A percentile compares a stretch with the other conserved stretches of the same genome.
phyloP scores from a whole-genome alignment of 2,113 vertebrate species.

The Xenotilapia caudafasciata region DNA sequence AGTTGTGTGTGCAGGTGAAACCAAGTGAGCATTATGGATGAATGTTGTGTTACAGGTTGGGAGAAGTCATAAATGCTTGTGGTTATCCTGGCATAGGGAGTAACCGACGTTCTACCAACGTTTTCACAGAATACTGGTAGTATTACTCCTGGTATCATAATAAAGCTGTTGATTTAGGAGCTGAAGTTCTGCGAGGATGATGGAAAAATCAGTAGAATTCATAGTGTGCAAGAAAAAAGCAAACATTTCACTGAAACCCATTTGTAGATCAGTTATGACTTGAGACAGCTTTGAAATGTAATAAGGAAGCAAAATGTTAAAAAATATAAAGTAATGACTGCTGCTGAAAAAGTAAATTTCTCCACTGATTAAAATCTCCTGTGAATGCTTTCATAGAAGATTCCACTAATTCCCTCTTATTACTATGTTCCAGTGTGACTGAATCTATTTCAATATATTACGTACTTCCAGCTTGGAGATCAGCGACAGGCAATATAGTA shows the following conservation, averaged over 20 bases:
- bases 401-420: not conserved
- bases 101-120: not conserved
- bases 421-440: not conserved
- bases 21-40: constrained; percentile 5
- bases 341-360: not conserved
- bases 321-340: not conserved
- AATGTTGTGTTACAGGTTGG: not conserved
- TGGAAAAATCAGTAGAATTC: not conserved
- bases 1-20: constrained; percentile 45
- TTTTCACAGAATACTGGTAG: not conserved
- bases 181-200: not conserved
- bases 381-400: not conserved
- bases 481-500: not conserved
- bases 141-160: not conserved
- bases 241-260: not conserved
- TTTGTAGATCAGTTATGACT: not conserved
- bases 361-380: not conserved
- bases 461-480: not conserved
- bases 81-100: not conserved
- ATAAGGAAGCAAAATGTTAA: not conserved
- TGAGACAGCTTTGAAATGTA: not conserved
- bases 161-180: not conserved
- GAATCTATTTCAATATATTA: not conserved
- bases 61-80: constrained; percentile 2
- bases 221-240: not conserved